Evolutionary conservation across 2,113 vertebrate genomes (phyloP).

Genomic region (Boleophthalmus pectinirostris): DNA sequence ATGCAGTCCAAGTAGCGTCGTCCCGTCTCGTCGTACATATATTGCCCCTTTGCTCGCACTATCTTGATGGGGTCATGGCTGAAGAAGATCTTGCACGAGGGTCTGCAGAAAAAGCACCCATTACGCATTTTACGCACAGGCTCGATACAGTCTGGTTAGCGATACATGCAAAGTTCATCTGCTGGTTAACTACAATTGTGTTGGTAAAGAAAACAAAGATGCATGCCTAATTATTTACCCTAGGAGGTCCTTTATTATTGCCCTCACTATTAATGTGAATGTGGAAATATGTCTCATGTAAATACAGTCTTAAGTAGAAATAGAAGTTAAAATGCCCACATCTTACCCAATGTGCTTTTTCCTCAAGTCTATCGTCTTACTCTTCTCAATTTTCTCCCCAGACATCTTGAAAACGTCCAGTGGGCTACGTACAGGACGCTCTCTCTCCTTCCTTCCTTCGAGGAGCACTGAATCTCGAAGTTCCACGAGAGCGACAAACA

Average conservation of each 20-base stretch:
- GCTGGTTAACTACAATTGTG: no score
- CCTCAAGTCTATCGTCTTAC: constrained; percentile 84
- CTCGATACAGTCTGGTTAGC: not conserved
- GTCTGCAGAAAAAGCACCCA: constrained; percentile 70
- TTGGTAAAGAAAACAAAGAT: no score
- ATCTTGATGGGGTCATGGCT: constrained; percentile 94
- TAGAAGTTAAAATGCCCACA: not conserved
- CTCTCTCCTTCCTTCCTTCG: not conserved
- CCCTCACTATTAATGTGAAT: no score
- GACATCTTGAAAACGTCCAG: constrained; percentile 54
- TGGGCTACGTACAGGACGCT: not conserved
- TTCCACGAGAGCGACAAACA: not conserved
- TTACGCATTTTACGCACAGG: not conserved
- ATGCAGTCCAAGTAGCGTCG: constrained; percentile 91
- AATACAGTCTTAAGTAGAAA: not conserved
- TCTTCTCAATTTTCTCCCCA: constrained; percentile 79
- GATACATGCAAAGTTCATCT: no score
- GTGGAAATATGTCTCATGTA: not conserved
- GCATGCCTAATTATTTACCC: no score
- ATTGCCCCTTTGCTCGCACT: constrained; percentile 86
- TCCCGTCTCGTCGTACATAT: constrained; percentile 93
- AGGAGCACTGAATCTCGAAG: not conserved
- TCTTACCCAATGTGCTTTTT: constrained; percentile 89
- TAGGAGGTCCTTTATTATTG: no score
- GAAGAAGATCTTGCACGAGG: constrained; percentile 97